A percentile compares a stretch with the other conserved stretches of the same genome.
These are phyloP conservation scores for Uropsilus gracilis DNA, from an alignment of 2,113 vertebrate genomes.

Conservation along the genomic window DNA sequence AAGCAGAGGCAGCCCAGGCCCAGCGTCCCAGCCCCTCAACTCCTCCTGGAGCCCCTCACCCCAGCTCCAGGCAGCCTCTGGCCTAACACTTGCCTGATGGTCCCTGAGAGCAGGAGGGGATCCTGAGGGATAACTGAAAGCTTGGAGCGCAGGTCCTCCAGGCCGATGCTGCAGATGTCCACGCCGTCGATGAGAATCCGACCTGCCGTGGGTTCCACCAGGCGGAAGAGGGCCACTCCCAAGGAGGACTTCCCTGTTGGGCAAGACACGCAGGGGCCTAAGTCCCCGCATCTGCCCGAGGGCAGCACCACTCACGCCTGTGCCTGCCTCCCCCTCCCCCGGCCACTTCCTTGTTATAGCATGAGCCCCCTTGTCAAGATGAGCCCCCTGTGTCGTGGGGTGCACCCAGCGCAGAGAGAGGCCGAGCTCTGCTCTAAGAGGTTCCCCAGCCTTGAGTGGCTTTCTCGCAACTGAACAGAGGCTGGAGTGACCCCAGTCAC, in stretches of 20 bases:
- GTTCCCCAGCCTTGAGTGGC: neutral
- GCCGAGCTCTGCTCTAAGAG: neutral
- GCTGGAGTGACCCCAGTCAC: neutral
- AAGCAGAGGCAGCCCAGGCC: neutral
- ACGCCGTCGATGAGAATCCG: slow-evolving; percentile 86
- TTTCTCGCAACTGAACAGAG: neutral
- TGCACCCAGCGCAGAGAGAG: neutral
- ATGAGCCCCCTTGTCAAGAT: neutral
- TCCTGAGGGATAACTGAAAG: slow-evolving; percentile 87
- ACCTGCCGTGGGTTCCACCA: slow-evolving; percentile 84
- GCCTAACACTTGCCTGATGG: slow-evolving; percentile 82
- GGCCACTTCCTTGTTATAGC: neutral
- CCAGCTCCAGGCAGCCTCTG: rapidly evolving
- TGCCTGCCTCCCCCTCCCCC: rapidly evolving
- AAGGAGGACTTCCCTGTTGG: slow-evolving; percentile 87
- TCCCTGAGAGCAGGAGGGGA: slow-evolving; percentile 88
- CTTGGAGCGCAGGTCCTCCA: slow-evolving; percentile 86
- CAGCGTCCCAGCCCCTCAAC: rapidly evolving
- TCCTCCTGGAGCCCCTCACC: neutral
- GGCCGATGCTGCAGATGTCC: slow-evolving; percentile 82
- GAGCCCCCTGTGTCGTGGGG: neutral
- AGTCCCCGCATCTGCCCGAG: neutral
- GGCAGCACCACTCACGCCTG: no score
- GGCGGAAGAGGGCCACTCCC: slow-evolving; percentile 86
- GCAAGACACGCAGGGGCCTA: neutral